These are phyloP conservation scores for Lophius piscatorius DNA, from an alignment of 2,113 vertebrate species.

Conservation along the genomic window DNA sequence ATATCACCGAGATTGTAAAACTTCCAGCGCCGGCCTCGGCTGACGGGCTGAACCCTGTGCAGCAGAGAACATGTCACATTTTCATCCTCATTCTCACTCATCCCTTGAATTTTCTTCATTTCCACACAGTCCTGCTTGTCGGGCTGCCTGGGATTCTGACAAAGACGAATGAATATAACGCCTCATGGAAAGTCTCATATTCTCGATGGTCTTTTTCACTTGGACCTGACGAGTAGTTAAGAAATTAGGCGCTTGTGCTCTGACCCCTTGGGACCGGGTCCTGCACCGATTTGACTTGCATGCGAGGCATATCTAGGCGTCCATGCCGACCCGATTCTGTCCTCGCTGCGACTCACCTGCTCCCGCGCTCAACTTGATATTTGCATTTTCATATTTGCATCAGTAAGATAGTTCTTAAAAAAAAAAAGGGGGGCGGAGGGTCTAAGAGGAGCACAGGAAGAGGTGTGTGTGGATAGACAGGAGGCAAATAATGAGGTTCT, in stretches of 20 bases:
- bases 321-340: conserved; percentile 75
- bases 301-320: conserved; percentile 52
- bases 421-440: neutral
- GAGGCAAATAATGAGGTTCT: conserved; percentile 11
- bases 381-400: conserved; percentile 80
- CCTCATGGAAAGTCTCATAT: too few relatives aligned
- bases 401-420: conserved; percentile 33
- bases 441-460: conserved; percentile 7
- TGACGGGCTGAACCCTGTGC: conserved; percentile 25
- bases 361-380: conserved; percentile 57
- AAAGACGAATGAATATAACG: conserved; percentile 43
- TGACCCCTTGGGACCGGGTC: conserved; percentile 60
- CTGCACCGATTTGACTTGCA: conserved; percentile 72
- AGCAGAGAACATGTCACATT: conserved; percentile 4
- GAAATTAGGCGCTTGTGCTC: conserved; percentile 18
- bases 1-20: conserved; percentile 8
- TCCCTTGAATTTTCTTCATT: conserved; percentile 36
- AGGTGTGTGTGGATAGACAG: neutral
- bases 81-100: conserved; percentile 32
- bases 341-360: conserved; percentile 77
- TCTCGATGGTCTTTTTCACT: conserved; percentile 17
- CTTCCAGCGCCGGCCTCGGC: neutral
- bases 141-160: conserved; percentile 33
- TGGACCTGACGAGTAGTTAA: conserved; percentile 2
- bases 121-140: conserved; percentile 2